These are phyloP conservation scores for Cantharis rufa DNA, from an alignment of 2,888 invertebrate species.

Conservation along the genomic window DNA sequence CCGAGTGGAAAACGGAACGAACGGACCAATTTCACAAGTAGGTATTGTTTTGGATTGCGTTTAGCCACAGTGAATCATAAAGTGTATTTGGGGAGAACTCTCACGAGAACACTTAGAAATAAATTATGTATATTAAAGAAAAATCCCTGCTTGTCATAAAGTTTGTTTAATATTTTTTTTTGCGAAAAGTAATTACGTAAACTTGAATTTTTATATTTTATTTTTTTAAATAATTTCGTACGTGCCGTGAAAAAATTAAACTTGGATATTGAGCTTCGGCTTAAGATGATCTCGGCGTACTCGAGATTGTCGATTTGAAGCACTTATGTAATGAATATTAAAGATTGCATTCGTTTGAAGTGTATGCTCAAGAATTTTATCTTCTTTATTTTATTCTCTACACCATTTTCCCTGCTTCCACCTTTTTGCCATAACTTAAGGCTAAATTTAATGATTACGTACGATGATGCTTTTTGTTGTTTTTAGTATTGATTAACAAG, in stretches of 20 bases:
- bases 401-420: neutral
- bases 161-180: neutral
- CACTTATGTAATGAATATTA: neutral
- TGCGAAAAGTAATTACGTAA: neutral
- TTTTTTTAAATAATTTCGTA: neutral
- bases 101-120: neutral
- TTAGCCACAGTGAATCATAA: neutral
- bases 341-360: neutral
- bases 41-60: neutral
- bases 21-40: neutral
- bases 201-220: neutral
- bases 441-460: slow-evolving; percentile 2
- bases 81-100: neutral
- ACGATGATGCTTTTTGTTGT: neutral
- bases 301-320: slow-evolving; percentile 2
- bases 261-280: neutral
- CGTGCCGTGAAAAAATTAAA: neutral
- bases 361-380: neutral
- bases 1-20: neutral
- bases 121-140: neutral
- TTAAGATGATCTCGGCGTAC: neutral
- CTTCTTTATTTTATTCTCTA: neutral
- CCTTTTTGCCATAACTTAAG: neutral
- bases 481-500: slow-evolving; percentile 3
- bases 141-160: neutral